phyloP scores from a whole-genome alignment of 2,797 vertebrate genomes.

The Semotilus atromaculatus region DNA sequence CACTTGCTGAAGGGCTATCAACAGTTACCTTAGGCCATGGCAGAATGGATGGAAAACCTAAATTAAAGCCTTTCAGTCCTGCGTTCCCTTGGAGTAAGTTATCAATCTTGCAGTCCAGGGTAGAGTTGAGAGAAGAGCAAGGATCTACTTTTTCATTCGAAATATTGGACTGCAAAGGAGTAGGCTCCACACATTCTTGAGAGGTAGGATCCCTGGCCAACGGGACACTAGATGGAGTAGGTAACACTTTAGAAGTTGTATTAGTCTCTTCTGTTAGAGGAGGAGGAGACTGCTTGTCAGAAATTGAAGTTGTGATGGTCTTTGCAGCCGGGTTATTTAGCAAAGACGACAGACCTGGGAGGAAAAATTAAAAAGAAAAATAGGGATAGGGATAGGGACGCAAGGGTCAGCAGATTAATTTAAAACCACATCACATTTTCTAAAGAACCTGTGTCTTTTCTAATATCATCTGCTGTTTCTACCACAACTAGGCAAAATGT shows the following conservation, averaged over 20 bases:
- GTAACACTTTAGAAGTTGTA: slow-evolving; percentile 55
- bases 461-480: slow-evolving; percentile 5
- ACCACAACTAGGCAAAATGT: background rate
- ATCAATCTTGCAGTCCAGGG: slow-evolving; percentile 95
- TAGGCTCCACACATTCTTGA: slow-evolving; percentile 63
- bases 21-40: slow-evolving; percentile 57
- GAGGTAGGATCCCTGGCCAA: slow-evolving; percentile 68
- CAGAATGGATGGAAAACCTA: slow-evolving; percentile 79
- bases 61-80: slow-evolving; percentile 85
- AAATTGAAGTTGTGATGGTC: slow-evolving; percentile 53
- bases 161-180: slow-evolving; percentile 70
- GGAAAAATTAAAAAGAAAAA: slow-evolving; percentile 29
- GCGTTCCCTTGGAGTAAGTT: slow-evolving; percentile 92
- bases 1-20: slow-evolving; percentile 70
- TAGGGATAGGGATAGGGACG: slow-evolving; percentile 16
- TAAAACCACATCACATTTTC: background rate
- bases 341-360: slow-evolving; percentile 84
- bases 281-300: slow-evolving; percentile 61
- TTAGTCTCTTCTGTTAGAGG: slow-evolving; percentile 55
- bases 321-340: slow-evolving; percentile 84
- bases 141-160: slow-evolving; percentile 58
- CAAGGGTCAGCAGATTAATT: slow-evolving; percentile 27
- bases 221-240: slow-evolving; percentile 59
- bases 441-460: background rate
- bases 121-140: slow-evolving; percentile 68